Conservation (phyloP, 1,140 invertebrate species). For the Chrysopa pallens region DNA sequence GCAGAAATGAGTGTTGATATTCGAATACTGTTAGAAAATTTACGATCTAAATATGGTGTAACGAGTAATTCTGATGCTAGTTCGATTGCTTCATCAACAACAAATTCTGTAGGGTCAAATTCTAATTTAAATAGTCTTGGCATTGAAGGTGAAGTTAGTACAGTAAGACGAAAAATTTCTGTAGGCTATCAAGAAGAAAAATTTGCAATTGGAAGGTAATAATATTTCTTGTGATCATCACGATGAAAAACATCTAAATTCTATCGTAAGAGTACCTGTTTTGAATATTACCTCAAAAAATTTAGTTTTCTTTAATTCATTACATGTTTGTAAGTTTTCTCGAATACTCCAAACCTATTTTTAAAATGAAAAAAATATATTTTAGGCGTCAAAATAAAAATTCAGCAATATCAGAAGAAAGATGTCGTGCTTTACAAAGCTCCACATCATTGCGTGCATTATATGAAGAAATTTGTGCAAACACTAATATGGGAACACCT, state of each 20-base stretch:
- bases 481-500: slow-evolving; percentile 30
- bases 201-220: slow-evolving; percentile 37
- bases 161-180: slow-evolving; percentile 37
- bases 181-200: slow-evolving; percentile 63
- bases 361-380: too few relatives aligned
- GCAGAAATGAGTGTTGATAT: slow-evolving; percentile 60
- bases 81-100: slow-evolving; percentile 4
- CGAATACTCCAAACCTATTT: too few relatives aligned
- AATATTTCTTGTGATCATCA: too few relatives aligned
- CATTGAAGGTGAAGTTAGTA: slow-evolving; percentile 6
- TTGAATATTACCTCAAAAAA: background rate
- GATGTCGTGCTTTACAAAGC: slow-evolving; percentile 47
- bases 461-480: slow-evolving; percentile 49
- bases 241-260: too few relatives aligned
- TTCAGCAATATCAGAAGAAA: slow-evolving; percentile 25
- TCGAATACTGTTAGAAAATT: slow-evolving; percentile 62
- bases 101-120: slow-evolving; percentile 10
- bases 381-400: too few relatives aligned
- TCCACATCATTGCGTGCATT: slow-evolving; percentile 51
- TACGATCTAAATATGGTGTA: slow-evolving; percentile 42
- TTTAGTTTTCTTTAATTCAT: slow-evolving; percentile 1
- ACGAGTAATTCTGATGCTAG: slow-evolving; percentile 2
- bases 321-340: too few relatives aligned
- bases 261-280: too few relatives aligned
- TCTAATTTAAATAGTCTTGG: background rate